Evolutionary conservation across 2,797 vertebrate species (phyloP).

Genomic region (Premnoplex brunnescens): DNA sequence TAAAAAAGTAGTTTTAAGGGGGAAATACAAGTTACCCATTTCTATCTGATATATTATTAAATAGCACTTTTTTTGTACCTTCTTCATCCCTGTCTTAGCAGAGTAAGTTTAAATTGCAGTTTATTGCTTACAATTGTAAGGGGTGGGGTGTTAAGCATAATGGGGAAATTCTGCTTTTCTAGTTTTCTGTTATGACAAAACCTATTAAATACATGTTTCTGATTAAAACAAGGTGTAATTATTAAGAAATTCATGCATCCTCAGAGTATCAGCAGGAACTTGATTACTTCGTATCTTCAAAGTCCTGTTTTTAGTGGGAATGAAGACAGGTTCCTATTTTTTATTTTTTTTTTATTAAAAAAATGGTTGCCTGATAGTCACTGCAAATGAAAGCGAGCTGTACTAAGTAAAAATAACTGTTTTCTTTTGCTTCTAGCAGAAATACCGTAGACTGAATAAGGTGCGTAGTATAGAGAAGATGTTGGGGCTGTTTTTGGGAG

Average conservation of each 20-base stretch:
- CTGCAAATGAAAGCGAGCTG: constrained; percentile 54
- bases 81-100: not conserved
- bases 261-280: constrained; percentile 2
- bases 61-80: not conserved
- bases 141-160: constrained; percentile 1
- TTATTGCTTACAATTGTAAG: not conserved
- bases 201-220: not conserved
- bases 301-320: not conserved
- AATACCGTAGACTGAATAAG: constrained; percentile 67
- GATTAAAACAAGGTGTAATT: not conserved
- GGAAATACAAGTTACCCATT: not conserved
- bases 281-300: constrained; percentile 1
- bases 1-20: not conserved
- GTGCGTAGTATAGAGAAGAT: constrained; percentile 61
- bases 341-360: not conserved
- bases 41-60: not conserved
- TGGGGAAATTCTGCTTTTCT: not conserved
- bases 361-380: constrained; percentile 55
- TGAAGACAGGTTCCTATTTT: constrained; percentile 16
- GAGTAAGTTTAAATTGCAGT: constrained; percentile 19
- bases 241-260: not conserved
- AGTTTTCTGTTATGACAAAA: not conserved
- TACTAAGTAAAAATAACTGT: constrained; percentile 59
- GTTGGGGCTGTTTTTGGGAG: constrained; percentile 48
- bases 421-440: constrained; percentile 65